Evolutionary conservation across 2,797 vertebrate genomes (phyloP).

Genomic region (Crypturellus tataupa): DNA sequence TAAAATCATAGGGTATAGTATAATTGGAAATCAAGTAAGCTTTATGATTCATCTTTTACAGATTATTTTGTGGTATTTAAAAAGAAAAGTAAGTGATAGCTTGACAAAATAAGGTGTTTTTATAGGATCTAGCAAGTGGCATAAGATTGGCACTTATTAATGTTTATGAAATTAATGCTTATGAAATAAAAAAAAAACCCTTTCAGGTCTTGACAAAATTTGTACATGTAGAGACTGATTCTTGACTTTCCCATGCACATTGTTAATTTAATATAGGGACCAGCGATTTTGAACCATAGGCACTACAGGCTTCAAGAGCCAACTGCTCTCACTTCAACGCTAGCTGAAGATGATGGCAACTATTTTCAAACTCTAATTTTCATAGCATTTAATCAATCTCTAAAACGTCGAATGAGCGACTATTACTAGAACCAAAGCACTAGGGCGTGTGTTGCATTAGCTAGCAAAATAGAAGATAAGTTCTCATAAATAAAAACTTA

Average conservation of each 20-base stretch:
- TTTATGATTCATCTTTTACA: constrained; percentile 3
- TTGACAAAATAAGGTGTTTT: constrained; percentile 20
- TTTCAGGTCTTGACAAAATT: neutral
- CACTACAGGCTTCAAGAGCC: constrained; percentile 12
- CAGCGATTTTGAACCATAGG: neutral
- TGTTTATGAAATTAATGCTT: constrained; percentile 26
- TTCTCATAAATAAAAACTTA: neutral
- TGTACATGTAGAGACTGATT: neutral
- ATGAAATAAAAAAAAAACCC: neutral
- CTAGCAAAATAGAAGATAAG: neutral
- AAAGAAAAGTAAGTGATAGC: constrained; percentile 20
- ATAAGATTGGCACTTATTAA: neutral
- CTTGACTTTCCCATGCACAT: neutral
- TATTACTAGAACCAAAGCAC: neutral
- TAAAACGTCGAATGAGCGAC: constrained; percentile 1
- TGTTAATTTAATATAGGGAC: neutral
- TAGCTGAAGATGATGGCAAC: neutral
- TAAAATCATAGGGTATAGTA: neutral
- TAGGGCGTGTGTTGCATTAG: neutral
- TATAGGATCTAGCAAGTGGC: neutral
- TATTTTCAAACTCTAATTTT: constrained; percentile 5
- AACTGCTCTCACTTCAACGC: constrained; percentile 9
- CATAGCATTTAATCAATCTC: constrained; percentile 42
- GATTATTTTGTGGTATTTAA: constrained; percentile 24
- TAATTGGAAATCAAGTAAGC: neutral